These are phyloP conservation scores for Xiphydria camelus DNA, from an alignment of 2,888 invertebrate species.

Conservation along the genomic window DNA sequence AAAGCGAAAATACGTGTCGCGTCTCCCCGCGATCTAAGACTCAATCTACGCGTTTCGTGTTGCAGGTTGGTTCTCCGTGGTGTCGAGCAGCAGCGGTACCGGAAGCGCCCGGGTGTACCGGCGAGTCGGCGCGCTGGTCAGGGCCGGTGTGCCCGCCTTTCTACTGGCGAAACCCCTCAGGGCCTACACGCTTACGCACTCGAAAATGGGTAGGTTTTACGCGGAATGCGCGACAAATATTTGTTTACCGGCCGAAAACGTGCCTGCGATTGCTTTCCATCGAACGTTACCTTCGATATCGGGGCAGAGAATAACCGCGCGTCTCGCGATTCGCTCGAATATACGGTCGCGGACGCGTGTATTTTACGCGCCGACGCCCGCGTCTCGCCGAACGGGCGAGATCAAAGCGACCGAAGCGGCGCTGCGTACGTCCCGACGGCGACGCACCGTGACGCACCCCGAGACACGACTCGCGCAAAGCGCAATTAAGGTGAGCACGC, in stretches of 20 bases:
- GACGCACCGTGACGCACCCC: conserved; percentile 18
- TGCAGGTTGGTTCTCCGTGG: conserved; percentile 53
- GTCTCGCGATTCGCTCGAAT: conserved; percentile 22
- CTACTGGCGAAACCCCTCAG: conserved; percentile 50
- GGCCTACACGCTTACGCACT: conserved; percentile 52
- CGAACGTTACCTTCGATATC: no score
- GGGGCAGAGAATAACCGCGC: conserved; percentile 24
- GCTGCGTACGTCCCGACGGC: no score
- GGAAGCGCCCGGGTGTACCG: conserved; percentile 52
- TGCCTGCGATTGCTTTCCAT: no score
- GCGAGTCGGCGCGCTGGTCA: conserved; percentile 50
- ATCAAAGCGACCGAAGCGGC: no score
- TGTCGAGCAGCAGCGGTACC: conserved; percentile 48
- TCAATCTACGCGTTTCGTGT: conserved; percentile 18
- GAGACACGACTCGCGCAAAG: conserved; percentile 22
- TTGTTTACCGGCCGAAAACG: neutral
- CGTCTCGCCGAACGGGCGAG: no score
- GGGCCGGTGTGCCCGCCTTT: conserved; percentile 52
- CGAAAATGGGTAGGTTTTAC: conserved; percentile 50
- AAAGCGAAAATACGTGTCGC: conserved; percentile 31
- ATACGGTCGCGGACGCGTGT: no score
- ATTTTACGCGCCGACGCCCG: no score
- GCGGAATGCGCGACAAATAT: conserved; percentile 1
- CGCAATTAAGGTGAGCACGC: conserved; percentile 5
- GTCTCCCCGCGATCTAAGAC: conserved; percentile 4